These are phyloP conservation scores for Xestobium rufovillosum DNA, from an alignment of 2,888 invertebrate species.

Conservation along the genomic window DNA sequence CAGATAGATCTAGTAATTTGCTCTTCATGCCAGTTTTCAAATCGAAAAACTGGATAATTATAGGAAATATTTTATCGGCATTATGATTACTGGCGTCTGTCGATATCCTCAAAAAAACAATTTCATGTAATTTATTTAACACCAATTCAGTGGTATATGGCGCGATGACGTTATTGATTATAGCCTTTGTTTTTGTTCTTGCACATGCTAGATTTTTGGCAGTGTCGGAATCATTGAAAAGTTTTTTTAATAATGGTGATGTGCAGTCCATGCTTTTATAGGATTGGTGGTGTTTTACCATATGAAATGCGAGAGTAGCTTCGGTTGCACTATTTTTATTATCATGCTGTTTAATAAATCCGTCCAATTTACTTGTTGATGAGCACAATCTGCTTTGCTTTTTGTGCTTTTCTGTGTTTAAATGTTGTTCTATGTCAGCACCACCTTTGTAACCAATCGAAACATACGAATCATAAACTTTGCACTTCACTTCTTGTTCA, in stretches of 20 bases:
- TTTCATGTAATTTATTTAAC: no score
- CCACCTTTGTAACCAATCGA: slow-evolving; percentile 8
- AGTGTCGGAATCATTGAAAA: background rate
- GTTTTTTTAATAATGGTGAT: background rate
- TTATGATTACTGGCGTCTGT: slow-evolving; percentile 24
- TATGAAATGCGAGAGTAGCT: no score
- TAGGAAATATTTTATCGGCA: slow-evolving; percentile 22
- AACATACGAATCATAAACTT: no score
- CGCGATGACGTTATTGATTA: no score
- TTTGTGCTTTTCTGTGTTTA: slow-evolving; percentile 7
- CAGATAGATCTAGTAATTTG: slow-evolving; percentile 16
- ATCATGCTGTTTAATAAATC: no score
- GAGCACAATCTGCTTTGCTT: no score
- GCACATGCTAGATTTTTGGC: no score
- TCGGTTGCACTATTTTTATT: no score
- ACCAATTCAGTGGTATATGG: no score
- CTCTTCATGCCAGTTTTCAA: slow-evolving; percentile 20
- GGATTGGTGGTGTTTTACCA: background rate
- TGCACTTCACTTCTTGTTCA: no score
- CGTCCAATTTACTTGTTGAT: no score
- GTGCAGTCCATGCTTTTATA: slow-evolving; percentile 3
- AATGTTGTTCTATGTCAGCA: slow-evolving; percentile 8
- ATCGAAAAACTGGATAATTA: slow-evolving; percentile 23
- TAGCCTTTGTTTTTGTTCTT: no score
- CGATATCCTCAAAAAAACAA: slow-evolving; percentile 16